Evolutionary conservation across 2,888 invertebrate genomes (phyloP), one percentile per base, ranked within the genome.

Genomic region (Hermaeophaga mercurialis): DNA sequence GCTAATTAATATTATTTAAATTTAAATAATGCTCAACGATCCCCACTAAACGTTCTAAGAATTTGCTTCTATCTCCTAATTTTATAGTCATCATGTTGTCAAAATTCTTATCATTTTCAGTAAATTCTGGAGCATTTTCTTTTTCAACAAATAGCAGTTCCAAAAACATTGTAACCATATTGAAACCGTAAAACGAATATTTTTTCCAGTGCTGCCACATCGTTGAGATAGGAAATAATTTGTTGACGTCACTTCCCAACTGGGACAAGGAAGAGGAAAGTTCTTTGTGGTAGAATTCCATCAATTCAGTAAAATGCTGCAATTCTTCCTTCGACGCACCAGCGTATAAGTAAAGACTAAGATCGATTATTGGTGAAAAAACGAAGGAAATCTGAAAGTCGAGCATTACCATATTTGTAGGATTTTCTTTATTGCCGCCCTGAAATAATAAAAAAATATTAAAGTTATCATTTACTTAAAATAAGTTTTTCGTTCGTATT

Each of bases 271-370:
- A 50, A 1, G 58, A 59, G 0, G 67, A 62, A 8, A 75, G 56
- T 3, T 68, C 63, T 11, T 66, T 52, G 49, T 75, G 62, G 54
- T 76, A 76, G 18, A 66, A 58, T 9, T 67, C 52, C 8, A 74
- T 31, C 9, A 74, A 54, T 17, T 66, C 52, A 11, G 70, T 60
- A 17, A 66, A 71, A 22, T 70, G 56, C 31, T 62, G 26, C 7
- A 74, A 56, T 18, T 66, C 64, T 43, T 69, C 63, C n/a, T 64
- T 64, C 2, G 66, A 58, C 24, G 66, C 59, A 19, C 69, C 70
- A 5, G 65, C 63, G 44, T 71, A 75, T 8, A 76, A 52, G 47
- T 72, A 63, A 28, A 72, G 68, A 4, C 67, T 52, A 31, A 76
- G 38, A 53, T 76, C 76, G 19, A 67, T 49, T 3, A 64, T 68